These are phyloP conservation scores for Pogonus chalceus DNA, from an alignment of 1,140 invertebrate species.

Conservation along the genomic window DNA sequence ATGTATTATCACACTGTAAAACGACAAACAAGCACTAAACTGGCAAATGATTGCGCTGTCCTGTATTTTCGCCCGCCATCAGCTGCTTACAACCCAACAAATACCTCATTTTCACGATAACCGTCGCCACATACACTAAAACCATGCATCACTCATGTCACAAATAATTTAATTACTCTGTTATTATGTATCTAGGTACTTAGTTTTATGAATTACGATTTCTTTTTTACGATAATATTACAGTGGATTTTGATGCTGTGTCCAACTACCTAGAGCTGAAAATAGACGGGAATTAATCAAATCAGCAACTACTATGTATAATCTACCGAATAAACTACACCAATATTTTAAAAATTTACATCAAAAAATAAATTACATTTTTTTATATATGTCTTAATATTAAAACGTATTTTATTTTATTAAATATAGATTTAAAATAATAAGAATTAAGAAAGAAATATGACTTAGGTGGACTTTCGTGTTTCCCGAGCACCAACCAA, in stretches of 20 bases:
- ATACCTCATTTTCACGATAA: slow-evolving; percentile 23
- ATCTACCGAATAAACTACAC: neutral
- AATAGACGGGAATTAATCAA: slow-evolving; percentile 32
- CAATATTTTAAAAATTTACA: neutral
- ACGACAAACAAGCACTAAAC: slow-evolving; percentile 13
- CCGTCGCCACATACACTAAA: slow-evolving; percentile 15
- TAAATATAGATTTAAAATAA: neutral
- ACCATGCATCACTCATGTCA: slow-evolving; percentile 20
- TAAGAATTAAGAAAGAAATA: slow-evolving; percentile 2
- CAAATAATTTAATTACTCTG: slow-evolving; percentile 14
- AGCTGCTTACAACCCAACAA: slow-evolving; percentile 33
- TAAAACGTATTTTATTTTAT: neutral
- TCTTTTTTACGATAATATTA: slow-evolving; percentile 19
- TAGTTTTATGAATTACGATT: neutral
- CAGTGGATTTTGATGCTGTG: slow-evolving; percentile 2
- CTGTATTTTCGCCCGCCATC: slow-evolving; percentile 35
- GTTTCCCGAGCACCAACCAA: neutral
- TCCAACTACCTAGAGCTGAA: slow-evolving; percentile 36
- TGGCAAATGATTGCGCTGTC: slow-evolving; percentile 18
- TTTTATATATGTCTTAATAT: neutral
- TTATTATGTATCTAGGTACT: slow-evolving; percentile 17
- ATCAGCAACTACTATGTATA: neutral
- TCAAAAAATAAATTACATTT: neutral
- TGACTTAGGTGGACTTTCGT: neutral
- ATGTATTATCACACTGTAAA: neutral